Evolutionary conservation across 2,113 vertebrate species (phyloP).

Genomic region (Lichenostomus cassidix): DNA sequence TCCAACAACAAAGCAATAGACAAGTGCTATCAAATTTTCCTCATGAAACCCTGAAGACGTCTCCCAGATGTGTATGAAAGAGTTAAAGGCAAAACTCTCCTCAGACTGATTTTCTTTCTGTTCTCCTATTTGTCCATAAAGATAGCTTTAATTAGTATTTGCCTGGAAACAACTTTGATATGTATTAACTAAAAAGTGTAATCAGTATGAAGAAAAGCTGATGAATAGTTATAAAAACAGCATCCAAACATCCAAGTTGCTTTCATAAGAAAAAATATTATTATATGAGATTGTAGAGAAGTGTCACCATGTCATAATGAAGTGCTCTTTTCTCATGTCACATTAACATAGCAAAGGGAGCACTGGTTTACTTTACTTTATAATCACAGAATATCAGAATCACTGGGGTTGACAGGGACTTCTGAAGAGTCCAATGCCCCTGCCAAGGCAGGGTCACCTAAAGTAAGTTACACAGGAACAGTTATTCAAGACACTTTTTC

Average conservation of each 20-base stretch:
- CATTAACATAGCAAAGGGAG: not conserved
- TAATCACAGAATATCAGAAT: not conserved
- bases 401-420: not conserved
- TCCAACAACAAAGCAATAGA: not conserved
- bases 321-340: not conserved
- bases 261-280: slow-evolving; percentile 48
- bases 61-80: not conserved
- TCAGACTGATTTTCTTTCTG: not conserved
- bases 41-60: not conserved
- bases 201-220: slow-evolving; percentile 63
- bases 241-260: slow-evolving; percentile 12
- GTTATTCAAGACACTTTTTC: not conserved
- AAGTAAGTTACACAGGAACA: not conserved
- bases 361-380: not conserved
- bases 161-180: slow-evolving; percentile 46
- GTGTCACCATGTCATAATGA: not conserved
- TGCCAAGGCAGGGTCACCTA: not conserved
- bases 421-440: not conserved
- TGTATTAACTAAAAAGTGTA: slow-evolving; percentile 53
- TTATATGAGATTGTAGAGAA: not conserved
- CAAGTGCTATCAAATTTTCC: not conserved
- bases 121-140: slow-evolving; percentile 59
- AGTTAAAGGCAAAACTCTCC: slow-evolving; percentile 24
- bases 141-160: slow-evolving; percentile 60
- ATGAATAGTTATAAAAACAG: slow-evolving; percentile 63